Evolutionary conservation across 2,113 vertebrate genomes (phyloP).

Genomic region (Crotalus tigris): DNA sequence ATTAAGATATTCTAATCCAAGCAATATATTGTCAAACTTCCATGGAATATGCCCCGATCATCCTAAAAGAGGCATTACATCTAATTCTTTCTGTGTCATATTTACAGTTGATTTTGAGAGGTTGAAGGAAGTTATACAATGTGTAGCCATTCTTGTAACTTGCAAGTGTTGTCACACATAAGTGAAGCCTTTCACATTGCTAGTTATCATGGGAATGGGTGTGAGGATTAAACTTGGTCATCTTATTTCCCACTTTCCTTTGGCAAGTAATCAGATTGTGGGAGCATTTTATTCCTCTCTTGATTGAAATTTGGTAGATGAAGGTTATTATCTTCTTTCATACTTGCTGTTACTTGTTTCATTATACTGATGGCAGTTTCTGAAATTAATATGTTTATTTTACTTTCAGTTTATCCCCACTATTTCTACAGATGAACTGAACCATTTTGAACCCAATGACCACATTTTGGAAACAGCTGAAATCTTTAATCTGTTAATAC

Average conservation of each 20-base stretch:
- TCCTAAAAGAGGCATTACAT: neutral
- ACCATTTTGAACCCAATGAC: constrained; percentile 54
- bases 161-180: neutral
- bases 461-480: constrained; percentile 48
- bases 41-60: too few relatives aligned
- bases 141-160: neutral
- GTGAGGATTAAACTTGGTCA: neutral
- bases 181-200: neutral
- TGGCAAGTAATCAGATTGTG: neutral
- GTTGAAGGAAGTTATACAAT: neutral
- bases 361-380: neutral
- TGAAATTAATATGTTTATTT: neutral
- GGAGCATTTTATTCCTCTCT: neutral
- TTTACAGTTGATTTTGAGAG: neutral
- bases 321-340: neutral
- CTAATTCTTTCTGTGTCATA: neutral
- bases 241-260: neutral
- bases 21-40: neutral
- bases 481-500: constrained; percentile 68
- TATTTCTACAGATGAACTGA: constrained; percentile 93
- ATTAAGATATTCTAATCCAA: neutral
- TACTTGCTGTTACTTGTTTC: neutral
- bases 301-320: neutral
- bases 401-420: constrained; percentile 85
- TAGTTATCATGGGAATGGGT: neutral